Evolutionary conservation across 1,140 invertebrate species (phyloP).

Genomic region (Planococcus citri): DNA sequence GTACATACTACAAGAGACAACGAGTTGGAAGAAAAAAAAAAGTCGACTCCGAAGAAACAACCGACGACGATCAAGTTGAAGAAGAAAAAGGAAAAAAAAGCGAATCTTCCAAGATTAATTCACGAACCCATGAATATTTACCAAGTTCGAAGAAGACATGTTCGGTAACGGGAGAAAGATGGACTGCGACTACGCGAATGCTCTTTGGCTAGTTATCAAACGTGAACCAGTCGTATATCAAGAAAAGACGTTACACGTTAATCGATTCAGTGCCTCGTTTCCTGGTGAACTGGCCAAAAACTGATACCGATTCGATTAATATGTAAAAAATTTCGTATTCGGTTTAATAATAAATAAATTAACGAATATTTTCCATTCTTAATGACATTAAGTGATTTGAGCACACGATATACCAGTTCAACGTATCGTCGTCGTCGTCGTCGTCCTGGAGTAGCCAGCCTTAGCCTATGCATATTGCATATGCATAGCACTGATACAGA

Average conservation of each 20-base stretch:
- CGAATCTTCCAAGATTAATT: background rate
- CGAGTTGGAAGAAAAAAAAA: background rate
- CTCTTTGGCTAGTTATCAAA: conserved; percentile 6
- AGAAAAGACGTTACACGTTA: background rate
- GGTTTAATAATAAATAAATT: background rate
- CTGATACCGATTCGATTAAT: conserved; percentile 1
- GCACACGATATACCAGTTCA: background rate
- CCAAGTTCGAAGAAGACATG: conserved; percentile 6
- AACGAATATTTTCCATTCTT: background rate
- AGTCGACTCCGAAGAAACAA: background rate
- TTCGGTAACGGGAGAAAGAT: background rate
- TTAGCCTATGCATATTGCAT: too few relatives aligned
- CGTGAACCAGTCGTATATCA: background rate
- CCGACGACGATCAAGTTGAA: too few relatives aligned
- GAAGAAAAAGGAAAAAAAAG: background rate
- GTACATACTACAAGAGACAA: too few relatives aligned
- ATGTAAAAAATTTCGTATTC: background rate
- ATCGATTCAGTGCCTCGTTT: background rate
- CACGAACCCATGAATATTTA: conserved; percentile 6
- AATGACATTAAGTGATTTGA: conserved; percentile 4
- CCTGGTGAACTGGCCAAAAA: background rate
- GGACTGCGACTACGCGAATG: background rate
- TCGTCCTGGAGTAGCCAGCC: too few relatives aligned
- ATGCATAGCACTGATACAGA: too few relatives aligned
- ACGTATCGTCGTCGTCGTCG: too few relatives aligned